phyloP scores from a whole-genome alignment of 2,888 invertebrate species.

The Ferdinandea cuprea region DNA sequence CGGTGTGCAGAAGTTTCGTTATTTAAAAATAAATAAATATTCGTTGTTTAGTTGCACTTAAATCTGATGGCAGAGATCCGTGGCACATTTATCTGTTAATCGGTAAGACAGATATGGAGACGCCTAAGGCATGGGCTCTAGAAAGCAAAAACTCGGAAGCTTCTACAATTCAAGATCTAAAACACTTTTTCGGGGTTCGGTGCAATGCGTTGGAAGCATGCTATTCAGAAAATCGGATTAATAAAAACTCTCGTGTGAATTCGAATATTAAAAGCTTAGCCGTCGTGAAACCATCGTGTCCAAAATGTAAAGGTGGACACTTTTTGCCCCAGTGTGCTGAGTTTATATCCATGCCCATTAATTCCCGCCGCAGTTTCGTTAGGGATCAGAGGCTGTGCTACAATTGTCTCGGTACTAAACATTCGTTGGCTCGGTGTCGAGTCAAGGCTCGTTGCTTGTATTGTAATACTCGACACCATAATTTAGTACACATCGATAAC shows the following conservation, averaged over 20 bases:
- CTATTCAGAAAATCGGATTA: too few relatives aligned
- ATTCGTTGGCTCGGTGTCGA: slow-evolving; percentile 23
- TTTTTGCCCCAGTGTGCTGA: background rate
- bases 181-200: background rate
- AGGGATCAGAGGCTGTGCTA: slow-evolving; percentile 16
- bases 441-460: background rate
- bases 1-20: background rate
- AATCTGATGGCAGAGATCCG: slow-evolving; percentile 8
- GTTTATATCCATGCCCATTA: background rate
- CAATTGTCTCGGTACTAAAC: slow-evolving; percentile 34
- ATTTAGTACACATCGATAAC: background rate
- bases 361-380: too few relatives aligned
- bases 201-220: slow-evolving; percentile 21
- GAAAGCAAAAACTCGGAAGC: background rate
- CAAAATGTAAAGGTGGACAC: background rate
- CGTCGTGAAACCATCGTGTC: background rate
- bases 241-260: too few relatives aligned
- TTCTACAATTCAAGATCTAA: background rate
- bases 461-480: background rate
- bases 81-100: slow-evolving; percentile 3
- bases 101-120: slow-evolving; percentile 5
- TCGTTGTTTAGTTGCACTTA: slow-evolving; percentile 5
- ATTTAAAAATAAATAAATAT: background rate
- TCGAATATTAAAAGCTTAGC: slow-evolving; percentile 3
- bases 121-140: background rate